A percentile compares a stretch with the other conserved stretches of the same genome.
These are phyloP conservation scores for Bombylius major DNA, from an alignment of 2,888 invertebrate species.

Conservation along the genomic window DNA sequence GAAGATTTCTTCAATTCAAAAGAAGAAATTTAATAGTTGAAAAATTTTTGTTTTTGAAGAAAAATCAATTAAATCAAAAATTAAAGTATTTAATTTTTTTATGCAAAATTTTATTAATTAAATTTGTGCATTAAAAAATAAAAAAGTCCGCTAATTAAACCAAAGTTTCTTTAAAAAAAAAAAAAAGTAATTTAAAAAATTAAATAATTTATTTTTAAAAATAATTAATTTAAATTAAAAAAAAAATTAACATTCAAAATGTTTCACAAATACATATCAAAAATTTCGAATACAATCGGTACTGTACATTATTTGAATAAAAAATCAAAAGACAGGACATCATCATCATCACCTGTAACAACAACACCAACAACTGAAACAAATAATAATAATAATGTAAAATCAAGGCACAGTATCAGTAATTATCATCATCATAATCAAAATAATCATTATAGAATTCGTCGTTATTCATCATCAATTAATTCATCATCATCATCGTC, in stretches of 20 bases:
- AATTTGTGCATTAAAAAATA: no score
- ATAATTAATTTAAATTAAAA: neutral
- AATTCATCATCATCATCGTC: neutral
- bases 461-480: neutral
- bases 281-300: conserved; percentile 29
- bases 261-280: conserved; percentile 34
- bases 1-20: no score
- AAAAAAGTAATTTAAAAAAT: no score
- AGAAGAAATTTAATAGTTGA: no score
- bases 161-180: no score
- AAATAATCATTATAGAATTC: neutral
- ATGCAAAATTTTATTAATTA: no score
- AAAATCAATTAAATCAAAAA: no score
- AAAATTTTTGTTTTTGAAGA: no score
- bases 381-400: neutral
- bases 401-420: neutral
- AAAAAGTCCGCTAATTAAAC: no score
- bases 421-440: neutral
- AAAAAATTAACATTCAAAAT: conserved; percentile 12
- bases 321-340: conserved; percentile 11
- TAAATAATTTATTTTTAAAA: neutral
- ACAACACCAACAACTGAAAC: neutral
- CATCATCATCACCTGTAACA: neutral
- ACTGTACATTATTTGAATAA: conserved; percentile 16
- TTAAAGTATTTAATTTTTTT: no score